phyloP scores from a whole-genome alignment of 2,888 invertebrate genomes.

The Cataglyphis altisquamis region DNA sequence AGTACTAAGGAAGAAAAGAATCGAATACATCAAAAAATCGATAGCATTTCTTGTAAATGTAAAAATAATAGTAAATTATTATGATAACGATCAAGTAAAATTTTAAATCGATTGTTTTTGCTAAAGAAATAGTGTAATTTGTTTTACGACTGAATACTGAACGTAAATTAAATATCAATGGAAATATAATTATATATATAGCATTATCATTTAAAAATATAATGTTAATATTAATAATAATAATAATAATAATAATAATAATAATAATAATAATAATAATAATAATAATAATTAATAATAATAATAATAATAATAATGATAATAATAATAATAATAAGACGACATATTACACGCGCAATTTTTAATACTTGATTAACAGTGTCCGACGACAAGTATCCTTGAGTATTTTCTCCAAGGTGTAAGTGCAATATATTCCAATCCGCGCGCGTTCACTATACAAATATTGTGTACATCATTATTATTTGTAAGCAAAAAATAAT shows the following conservation, averaged over 20 bases:
- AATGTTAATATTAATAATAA: conserved; percentile 61
- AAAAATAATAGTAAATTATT: conserved; percentile 40
- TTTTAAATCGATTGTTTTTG: conserved; percentile 47
- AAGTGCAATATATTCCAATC: conserved; percentile 40
- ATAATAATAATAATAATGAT: conserved; percentile 42
- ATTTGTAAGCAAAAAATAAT: conserved; percentile 62
- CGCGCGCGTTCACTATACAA: conserved; percentile 50
- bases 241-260: not conserved
- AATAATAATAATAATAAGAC: conserved; percentile 58
- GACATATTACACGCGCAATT: conserved; percentile 48
- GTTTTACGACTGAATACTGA: conserved; percentile 79
- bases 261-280: conserved; percentile 32
- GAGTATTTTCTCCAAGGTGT: conserved; percentile 66
- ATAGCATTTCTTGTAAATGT: conserved; percentile 57
- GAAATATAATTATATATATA: conserved; percentile 29
- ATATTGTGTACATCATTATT: conserved; percentile 58
- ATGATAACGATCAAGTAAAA: conserved; percentile 45
- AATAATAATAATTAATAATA: conserved; percentile 64
- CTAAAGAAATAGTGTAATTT: conserved; percentile 63
- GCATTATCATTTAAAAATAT: conserved; percentile 22
- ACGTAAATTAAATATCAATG: conserved; percentile 82
- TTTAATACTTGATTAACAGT: conserved; percentile 61
- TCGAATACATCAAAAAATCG: conserved; percentile 5
- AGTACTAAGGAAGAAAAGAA: conserved; percentile 8
- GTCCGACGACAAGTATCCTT: conserved; percentile 64